phyloP scores from a whole-genome alignment of 2,888 invertebrate species.

The Mylabris sibirica region DNA sequence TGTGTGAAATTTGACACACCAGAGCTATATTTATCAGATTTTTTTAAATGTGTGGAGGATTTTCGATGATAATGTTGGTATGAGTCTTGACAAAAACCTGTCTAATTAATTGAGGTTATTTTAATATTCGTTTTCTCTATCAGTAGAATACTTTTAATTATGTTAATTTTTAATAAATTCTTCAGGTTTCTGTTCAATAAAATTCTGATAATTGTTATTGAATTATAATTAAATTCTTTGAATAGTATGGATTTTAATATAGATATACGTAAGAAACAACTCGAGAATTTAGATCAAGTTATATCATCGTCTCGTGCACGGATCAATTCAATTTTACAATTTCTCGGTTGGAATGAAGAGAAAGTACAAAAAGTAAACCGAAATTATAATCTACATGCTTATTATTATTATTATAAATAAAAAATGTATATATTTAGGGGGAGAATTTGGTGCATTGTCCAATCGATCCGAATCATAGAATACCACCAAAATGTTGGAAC shows the following conservation, averaged over 20 bases:
- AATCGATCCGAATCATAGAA: conserved; percentile 60
- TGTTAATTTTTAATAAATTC: not conserved
- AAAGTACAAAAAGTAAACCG: conserved; percentile 49
- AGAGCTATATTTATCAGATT: too few species aligned
- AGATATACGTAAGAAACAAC: conserved; percentile 58
- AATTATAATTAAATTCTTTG: not conserved
- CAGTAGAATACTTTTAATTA: not conserved
- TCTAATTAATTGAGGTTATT: conserved; percentile 9
- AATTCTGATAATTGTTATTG: not conserved
- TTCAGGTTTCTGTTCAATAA: not conserved
- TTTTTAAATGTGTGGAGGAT: too few species aligned
- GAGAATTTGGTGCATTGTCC: conserved; percentile 59
- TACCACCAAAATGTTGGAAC: conserved; percentile 58
- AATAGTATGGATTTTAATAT: conserved; percentile 57
- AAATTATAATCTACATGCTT: conserved; percentile 8
- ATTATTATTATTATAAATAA: not conserved
- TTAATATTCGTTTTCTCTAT: not conserved
- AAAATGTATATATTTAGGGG: conserved; percentile 44
- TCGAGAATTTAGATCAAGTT: conserved; percentile 58
- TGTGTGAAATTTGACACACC: not conserved
- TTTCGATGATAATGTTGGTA: not conserved
- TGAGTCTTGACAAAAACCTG: not conserved
- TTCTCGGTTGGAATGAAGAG: conserved; percentile 54
- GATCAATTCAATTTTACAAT: conserved; percentile 53
- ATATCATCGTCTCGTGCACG: conserved; percentile 56